phyloP scores from a whole-genome alignment of 2,888 invertebrate species.

The Amphipyra tragopoginis region DNA sequence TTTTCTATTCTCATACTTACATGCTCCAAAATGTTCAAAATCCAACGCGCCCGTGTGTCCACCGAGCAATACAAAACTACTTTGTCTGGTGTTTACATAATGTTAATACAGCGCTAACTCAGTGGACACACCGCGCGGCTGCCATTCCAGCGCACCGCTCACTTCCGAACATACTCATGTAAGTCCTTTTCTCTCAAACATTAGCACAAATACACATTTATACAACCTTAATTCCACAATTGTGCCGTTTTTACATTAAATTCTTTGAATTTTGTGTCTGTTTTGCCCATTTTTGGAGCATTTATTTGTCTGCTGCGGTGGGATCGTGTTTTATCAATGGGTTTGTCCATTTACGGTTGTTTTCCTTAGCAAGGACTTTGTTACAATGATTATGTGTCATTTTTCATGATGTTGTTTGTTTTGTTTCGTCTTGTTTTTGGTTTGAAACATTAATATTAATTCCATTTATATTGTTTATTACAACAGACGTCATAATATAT shows the following conservation, averaged over 20 bases:
- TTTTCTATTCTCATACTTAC: no score
- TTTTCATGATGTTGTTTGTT: neutral
- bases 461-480: neutral
- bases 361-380: slow-evolving; percentile 9
- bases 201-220: slow-evolving; percentile 1
- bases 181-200: slow-evolving; percentile 33
- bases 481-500: no score
- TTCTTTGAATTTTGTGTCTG: neutral
- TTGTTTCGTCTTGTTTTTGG: neutral
- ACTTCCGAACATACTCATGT: slow-evolving; percentile 39
- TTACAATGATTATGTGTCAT: neutral
- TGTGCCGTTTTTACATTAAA: neutral
- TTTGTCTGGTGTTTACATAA: slow-evolving; percentile 58
- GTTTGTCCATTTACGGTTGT: slow-evolving; percentile 1
- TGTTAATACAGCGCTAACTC: slow-evolving; percentile 52
- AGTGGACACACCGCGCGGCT: slow-evolving; percentile 38
- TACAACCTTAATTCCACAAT: neutral
- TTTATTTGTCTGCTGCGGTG: neutral
- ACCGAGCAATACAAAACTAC: slow-evolving; percentile 35
- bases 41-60: slow-evolving; percentile 18
- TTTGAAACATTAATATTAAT: no score
- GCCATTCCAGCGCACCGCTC: slow-evolving; percentile 22
- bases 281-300: neutral
- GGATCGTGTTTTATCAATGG: slow-evolving; percentile 1
- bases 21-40: neutral